phyloP scores from a whole-genome alignment of 2,113 vertebrate species.

The Microtus oregoni region DNA sequence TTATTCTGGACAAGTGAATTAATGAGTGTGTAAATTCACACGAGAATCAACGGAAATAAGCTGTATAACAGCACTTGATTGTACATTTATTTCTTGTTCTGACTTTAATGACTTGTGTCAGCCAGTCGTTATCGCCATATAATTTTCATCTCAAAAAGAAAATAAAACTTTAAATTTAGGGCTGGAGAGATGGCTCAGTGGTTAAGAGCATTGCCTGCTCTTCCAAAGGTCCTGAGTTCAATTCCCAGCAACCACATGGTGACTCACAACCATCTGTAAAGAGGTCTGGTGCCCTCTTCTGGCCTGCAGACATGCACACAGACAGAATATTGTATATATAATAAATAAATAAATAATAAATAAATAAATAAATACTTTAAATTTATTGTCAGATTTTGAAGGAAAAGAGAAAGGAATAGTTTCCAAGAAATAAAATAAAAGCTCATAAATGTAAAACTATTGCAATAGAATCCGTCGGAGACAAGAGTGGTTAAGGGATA shows the following conservation, averaged over 20 bases:
- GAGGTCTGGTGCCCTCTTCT: too few relatives aligned
- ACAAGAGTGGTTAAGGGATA: background rate
- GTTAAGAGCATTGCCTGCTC: too few relatives aligned
- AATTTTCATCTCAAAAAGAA: conserved; percentile 23
- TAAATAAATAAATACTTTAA: background rate
- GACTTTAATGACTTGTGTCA: background rate
- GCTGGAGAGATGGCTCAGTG: too few relatives aligned
- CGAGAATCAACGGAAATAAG: background rate
- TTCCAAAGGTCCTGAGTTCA: too few relatives aligned
- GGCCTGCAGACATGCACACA: too few relatives aligned
- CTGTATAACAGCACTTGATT: background rate
- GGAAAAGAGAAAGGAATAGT: conserved; percentile 6
- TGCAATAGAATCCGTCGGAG: background rate
- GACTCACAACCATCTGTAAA: too few relatives aligned
- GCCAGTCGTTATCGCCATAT: background rate
- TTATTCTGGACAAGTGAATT: background rate
- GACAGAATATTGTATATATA: too few relatives aligned
- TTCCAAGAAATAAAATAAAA: conserved; percentile 19
- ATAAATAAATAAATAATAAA: too few relatives aligned
- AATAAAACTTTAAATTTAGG: background rate
- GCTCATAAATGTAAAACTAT: background rate
- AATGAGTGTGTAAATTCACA: background rate
- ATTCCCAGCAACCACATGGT: too few relatives aligned
- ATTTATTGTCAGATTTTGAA: conserved; percentile 1
- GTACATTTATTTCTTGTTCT: background rate